Evolutionary conservation across 2,888 invertebrate genomes (phyloP).

Genomic region (Habrosyne pyritoides): DNA sequence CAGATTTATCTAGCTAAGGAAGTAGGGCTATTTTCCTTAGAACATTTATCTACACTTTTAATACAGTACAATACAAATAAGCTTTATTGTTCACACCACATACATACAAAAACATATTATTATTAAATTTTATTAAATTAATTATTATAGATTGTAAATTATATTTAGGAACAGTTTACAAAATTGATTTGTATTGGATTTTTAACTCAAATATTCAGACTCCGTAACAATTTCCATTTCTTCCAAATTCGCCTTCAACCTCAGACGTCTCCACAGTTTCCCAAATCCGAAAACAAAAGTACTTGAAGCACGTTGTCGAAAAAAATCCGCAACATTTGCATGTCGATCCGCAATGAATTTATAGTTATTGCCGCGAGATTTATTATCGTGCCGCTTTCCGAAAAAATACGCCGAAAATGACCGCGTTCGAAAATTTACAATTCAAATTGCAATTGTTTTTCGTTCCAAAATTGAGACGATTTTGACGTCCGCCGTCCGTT

Average conservation of each 20-base stretch:
- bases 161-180: no score
- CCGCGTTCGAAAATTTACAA: constrained; percentile 74
- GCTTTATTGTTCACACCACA: no score
- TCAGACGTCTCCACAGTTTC: constrained; percentile 43
- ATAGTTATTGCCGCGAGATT: constrained; percentile 81
- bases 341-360: constrained; percentile 83
- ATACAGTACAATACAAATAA: no score
- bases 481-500: constrained; percentile 72
- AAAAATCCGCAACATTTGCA: constrained; percentile 80
- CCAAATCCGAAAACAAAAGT: constrained; percentile 54
- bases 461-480: constrained; percentile 78
- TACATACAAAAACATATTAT: no score
- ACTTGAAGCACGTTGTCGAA: constrained; percentile 67
- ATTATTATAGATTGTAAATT: no score
- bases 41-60: no score
- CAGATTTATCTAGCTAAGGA: no score
- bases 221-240: no score
- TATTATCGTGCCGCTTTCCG: constrained; percentile 71
- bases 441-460: constrained; percentile 80
- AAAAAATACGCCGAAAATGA: constrained; percentile 78
- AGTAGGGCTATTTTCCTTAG: no score
- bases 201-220: no score
- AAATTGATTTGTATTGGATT: no score
- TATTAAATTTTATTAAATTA: no score
- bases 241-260: not conserved